Evolutionary conservation across 2,888 invertebrate genomes (phyloP).

Genomic region (Reticulitermes lucifugus): DNA sequence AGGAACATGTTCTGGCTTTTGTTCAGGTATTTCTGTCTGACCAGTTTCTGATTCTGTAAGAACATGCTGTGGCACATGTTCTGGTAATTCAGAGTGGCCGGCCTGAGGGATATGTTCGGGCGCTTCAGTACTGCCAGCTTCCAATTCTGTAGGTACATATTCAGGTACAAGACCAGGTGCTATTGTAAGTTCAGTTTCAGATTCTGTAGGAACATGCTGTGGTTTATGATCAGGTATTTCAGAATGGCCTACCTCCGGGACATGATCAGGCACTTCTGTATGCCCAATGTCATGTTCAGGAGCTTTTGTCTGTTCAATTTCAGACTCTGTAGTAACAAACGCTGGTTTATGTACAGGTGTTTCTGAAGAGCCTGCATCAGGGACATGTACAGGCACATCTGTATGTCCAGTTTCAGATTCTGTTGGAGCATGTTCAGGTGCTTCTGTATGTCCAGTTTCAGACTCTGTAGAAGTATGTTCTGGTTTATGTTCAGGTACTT

Average conservation of each 20-base stretch:
- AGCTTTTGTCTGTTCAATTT: conserved; percentile 8
- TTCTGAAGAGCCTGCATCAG: neutral
- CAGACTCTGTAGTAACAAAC: neutral
- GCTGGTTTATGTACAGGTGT: conserved; percentile 35
- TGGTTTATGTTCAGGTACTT: conserved; percentile 40
- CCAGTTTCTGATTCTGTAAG: conserved; percentile 22
- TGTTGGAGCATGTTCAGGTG: neutral
- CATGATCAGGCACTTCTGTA: neutral
- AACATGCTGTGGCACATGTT: conserved; percentile 48
- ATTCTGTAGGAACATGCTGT: neutral
- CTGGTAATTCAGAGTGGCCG: neutral
- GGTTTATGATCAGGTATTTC: neutral
- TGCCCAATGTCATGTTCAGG: neutral
- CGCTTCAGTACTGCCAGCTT: neutral
- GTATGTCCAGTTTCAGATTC: neutral
- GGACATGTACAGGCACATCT: neutral
- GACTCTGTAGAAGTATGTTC: conserved; percentile 28
- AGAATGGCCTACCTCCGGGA: neutral
- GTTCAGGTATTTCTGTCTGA: neutral
- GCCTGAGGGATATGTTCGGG: neutral
- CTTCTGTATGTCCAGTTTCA: conserved; percentile 46
- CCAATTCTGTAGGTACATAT: conserved; percentile 40
- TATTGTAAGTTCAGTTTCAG: conserved; percentile 17
- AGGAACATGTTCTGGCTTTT: conserved; percentile 15
- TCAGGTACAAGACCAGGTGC: conserved; percentile 40